Evolutionary conservation across 2,888 invertebrate genomes (phyloP).

Genomic region (Linnaemya vulpina): DNA sequence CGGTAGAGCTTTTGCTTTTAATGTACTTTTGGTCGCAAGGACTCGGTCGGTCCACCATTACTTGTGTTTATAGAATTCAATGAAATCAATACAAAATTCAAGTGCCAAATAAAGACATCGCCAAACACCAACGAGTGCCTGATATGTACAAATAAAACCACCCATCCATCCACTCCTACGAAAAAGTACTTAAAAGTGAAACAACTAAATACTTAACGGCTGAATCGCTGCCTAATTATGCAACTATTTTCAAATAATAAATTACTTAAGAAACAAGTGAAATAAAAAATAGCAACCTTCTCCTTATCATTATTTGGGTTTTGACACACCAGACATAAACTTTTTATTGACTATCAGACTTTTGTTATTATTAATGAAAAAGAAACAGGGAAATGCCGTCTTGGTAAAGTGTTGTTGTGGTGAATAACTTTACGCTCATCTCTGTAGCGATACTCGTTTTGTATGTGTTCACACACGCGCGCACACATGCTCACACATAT

Average conservation of each 20-base stretch:
- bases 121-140: background rate
- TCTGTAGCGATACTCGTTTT: background rate
- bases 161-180: background rate
- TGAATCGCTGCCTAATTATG: constrained; percentile 49
- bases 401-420: background rate
- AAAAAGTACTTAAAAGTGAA: constrained; percentile 6
- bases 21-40: background rate
- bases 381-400: constrained; percentile 2
- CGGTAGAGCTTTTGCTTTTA: constrained; percentile 6
- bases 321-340: background rate
- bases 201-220: constrained; percentile 14
- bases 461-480: background rate
- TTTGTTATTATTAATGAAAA: background rate
- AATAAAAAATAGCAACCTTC: background rate
- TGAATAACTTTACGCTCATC: background rate
- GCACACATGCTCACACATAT: background rate
- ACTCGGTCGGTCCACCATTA: background rate
- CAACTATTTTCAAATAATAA: constrained; percentile 34
- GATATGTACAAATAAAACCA: constrained; percentile 28
- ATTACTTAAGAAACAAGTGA: background rate
- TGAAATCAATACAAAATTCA: background rate
- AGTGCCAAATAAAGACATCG: constrained; percentile 19
- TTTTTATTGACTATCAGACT: constrained; percentile 6
- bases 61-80: background rate
- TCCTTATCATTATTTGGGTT: background rate